These are phyloP conservation scores for Atta colombica DNA, from an alignment of 1,140 invertebrate species.

Conservation along the genomic window DNA sequence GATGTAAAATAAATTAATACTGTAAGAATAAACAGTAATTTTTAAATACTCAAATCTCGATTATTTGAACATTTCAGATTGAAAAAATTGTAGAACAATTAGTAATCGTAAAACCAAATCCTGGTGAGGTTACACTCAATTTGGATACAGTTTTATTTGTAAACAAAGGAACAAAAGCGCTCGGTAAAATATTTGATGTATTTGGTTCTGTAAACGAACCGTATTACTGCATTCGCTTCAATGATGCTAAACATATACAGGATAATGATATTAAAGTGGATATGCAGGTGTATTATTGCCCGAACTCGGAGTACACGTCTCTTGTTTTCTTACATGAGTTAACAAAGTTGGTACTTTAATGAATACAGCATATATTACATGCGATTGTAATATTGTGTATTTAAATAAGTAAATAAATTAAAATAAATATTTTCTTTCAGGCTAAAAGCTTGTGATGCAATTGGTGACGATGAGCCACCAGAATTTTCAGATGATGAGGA, in stretches of 20 bases:
- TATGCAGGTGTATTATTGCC: conserved; percentile 93
- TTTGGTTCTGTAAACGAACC: conserved; percentile 93
- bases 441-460: conserved; percentile 93
- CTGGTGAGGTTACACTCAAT: conserved; percentile 91
- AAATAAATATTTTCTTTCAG: conserved; percentile 85
- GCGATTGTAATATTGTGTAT: neutral
- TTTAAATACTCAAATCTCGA: neutral
- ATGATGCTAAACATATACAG: conserved; percentile 91
- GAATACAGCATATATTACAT: conserved; percentile 1
- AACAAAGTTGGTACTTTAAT: conserved; percentile 87
- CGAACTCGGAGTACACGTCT: conserved; percentile 89
- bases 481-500: conserved; percentile 97
- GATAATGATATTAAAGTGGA: conserved; percentile 89
- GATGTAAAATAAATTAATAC: conserved; percentile 50
- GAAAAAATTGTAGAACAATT: conserved; percentile 83
- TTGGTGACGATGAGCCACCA: conserved; percentile 95
- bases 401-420: neutral
- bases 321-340: conserved; percentile 92
- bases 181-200: conserved; percentile 96
- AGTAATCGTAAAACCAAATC: conserved; percentile 81
- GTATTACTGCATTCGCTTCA: conserved; percentile 94
- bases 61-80: conserved; percentile 73
- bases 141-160: conserved; percentile 94
- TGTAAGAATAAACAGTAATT: conserved; percentile 28
- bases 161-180: conserved; percentile 90